A percentile compares a stretch with the other conserved stretches of the same genome.
Evolutionary conservation across 2,888 invertebrate species (phyloP).

Genomic region (Bugulina stolonifera): DNA sequence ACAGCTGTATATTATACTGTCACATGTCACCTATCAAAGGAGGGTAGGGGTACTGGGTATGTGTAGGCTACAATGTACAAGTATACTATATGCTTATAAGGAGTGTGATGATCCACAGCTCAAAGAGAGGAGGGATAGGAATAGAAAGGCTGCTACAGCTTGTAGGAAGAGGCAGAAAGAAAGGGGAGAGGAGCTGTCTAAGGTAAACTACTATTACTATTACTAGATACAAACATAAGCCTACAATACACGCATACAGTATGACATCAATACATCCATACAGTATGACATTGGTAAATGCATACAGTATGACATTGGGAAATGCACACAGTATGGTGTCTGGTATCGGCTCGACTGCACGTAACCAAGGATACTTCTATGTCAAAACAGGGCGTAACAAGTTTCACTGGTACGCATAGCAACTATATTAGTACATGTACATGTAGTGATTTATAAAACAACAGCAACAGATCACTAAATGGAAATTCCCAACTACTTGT

Average conservation of each 20-base stretch:
- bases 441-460: neutral
- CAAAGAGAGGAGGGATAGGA: neutral
- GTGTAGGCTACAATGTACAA: no score
- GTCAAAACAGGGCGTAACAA: no score
- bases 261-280: neutral
- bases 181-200: neutral
- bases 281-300: neutral
- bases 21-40: neutral
- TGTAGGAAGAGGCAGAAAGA: slow-evolving; percentile 20
- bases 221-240: neutral
- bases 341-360: no score
- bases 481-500: neutral
- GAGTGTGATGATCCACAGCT: neutral
- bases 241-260: neutral
- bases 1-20: no score
- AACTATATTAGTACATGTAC: no score
- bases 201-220: neutral
- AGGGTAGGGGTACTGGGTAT: neutral
- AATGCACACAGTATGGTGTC: no score
- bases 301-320: neutral
- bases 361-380: no score
- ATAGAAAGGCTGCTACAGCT: slow-evolving; percentile 18
- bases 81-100: no score
- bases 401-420: no score
- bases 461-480: neutral